Conservation (phyloP, 2,888 invertebrate genomes). For the Sipunculus nudus region DNA sequence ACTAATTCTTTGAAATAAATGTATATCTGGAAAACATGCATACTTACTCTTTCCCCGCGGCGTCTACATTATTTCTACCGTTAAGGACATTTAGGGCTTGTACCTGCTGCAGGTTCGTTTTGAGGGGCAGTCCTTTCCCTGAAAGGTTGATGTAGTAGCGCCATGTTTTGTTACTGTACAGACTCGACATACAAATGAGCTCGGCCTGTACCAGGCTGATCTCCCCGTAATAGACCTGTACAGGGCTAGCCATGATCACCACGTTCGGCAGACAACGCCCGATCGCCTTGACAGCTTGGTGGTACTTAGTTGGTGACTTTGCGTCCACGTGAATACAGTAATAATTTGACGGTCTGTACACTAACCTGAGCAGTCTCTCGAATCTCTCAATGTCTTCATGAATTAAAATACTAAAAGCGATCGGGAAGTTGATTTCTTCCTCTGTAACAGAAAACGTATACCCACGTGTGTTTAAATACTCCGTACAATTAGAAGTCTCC, state of each 20-base stretch:
- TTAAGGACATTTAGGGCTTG: conserved; percentile 32
- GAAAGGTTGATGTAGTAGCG: conserved; percentile 39
- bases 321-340: conserved; percentile 63
- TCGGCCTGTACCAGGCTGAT: conserved; percentile 35
- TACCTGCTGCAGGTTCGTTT: conserved; percentile 38
- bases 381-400: conserved; percentile 48
- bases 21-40: no score
- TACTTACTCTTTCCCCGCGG: no score
- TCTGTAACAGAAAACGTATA: conserved; percentile 28
- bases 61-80: conserved; percentile 40
- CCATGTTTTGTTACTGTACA: conserved; percentile 25
- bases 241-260: conserved; percentile 41
- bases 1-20: no score
- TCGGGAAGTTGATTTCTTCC: conserved; percentile 46
- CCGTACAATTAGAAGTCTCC: no score
- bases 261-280: conserved; percentile 52
- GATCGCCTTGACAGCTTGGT: conserved; percentile 38
- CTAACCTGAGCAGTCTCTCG: conserved; percentile 51
- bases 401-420: conserved; percentile 53
- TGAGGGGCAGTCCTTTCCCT: conserved; percentile 38
- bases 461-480: no score
- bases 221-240: conserved; percentile 41
- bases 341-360: conserved; percentile 59
- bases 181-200: conserved; percentile 31
- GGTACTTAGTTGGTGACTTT: conserved; percentile 41